Evolutionary conservation across 2,113 vertebrate species (phyloP).

Genomic region (Crotalus viridis): DNA sequence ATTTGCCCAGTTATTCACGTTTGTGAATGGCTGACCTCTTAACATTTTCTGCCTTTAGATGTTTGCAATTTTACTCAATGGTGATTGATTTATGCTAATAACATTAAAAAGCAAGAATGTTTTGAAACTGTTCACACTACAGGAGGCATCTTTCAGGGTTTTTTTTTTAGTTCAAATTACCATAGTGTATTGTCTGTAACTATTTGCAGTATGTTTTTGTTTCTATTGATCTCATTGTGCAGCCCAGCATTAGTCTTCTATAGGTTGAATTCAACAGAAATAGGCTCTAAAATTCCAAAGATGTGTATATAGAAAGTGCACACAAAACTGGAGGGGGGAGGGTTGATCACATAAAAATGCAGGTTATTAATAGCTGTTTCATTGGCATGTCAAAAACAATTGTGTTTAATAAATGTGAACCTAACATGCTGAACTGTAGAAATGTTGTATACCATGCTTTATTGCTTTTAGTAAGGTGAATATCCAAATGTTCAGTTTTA

Average conservation of each 20-base stretch:
- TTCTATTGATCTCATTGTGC: constrained; percentile 2
- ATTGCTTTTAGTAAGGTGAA: not conserved
- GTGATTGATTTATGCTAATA: constrained; percentile 17
- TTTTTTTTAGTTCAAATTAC: not conserved
- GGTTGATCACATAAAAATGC: not conserved
- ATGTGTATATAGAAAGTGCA: not conserved
- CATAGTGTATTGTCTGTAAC: not conserved
- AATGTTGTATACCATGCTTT: not conserved
- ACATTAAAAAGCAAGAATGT: not conserved
- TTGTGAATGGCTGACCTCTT: constrained; percentile 1
- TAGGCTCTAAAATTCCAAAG: not conserved
- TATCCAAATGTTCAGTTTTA: not conserved
- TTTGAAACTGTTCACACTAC: not conserved
- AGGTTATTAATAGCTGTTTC: not conserved
- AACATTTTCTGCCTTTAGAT: not conserved
- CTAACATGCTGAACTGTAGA: not conserved
- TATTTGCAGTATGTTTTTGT: constrained; percentile 18
- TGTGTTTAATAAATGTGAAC: not conserved
- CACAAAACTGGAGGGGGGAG: constrained; percentile 4
- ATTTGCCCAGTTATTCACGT: not conserved
- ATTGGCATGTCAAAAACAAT: not conserved
- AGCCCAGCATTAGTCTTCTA: not conserved
- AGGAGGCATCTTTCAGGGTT: not conserved
- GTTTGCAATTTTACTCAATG: not conserved
- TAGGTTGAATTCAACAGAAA: not conserved